Percentiles rank a stretch among this genome's conserved stretches.
Evolutionary conservation across 1,140 invertebrate species (phyloP).

Genomic region (Bombus vancouverensis): DNA sequence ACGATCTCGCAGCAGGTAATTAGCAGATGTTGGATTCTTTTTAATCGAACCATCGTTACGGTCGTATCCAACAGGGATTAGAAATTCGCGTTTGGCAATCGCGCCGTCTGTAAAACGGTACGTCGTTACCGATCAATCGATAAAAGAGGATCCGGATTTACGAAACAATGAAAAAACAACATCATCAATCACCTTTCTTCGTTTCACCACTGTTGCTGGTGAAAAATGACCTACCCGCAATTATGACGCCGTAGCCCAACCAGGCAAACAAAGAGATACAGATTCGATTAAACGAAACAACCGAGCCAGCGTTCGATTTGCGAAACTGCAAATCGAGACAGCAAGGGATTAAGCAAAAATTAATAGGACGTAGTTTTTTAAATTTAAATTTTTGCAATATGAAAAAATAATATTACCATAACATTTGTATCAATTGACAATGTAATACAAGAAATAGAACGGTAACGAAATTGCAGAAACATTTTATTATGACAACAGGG

Average conservation of each 20-base stretch:
- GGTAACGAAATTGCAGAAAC: not conserved
- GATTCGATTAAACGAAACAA: constrained; percentile 41
- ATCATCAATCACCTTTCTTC: constrained; percentile 75
- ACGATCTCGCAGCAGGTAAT: constrained; percentile 40
- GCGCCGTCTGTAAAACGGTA: constrained; percentile 22
- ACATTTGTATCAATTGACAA: not conserved
- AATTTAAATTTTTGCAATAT: too few species aligned
- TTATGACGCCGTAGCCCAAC: constrained; percentile 66
- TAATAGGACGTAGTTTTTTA: not conserved
- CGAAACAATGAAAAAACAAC: constrained; percentile 74
- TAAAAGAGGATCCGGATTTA: constrained; percentile 72
- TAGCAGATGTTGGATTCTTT: constrained; percentile 36
- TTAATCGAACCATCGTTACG: constrained; percentile 39
- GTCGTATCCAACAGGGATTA: constrained; percentile 28
- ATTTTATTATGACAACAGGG: not conserved
- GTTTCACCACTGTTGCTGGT: constrained; percentile 57
- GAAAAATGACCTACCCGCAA: constrained; percentile 76
- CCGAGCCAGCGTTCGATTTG: not conserved
- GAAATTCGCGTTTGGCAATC: constrained; percentile 2
- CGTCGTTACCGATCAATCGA: constrained; percentile 71
- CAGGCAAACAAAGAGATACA: constrained; percentile 54
- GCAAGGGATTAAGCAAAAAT: constrained; percentile 1
- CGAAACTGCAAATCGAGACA: not conserved
- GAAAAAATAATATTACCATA: not conserved
- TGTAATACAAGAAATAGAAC: not conserved